These are phyloP conservation scores for Neodiprion virginianus DNA, from an alignment of 1,140 invertebrate species.

Conservation along the genomic window DNA sequence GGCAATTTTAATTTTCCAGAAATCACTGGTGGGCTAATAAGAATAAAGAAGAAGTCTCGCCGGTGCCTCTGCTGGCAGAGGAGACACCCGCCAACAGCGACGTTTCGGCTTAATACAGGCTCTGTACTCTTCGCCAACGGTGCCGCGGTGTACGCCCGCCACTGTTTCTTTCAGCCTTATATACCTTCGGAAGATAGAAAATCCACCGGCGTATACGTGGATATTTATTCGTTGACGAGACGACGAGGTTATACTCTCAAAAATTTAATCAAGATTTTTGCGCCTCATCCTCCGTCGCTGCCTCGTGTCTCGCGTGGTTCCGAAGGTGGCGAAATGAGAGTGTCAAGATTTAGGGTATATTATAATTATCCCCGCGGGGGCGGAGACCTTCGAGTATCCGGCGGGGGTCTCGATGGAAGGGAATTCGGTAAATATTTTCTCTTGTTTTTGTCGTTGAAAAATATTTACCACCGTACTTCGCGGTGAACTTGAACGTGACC, in stretches of 20 bases:
- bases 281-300: background rate
- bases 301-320: background rate
- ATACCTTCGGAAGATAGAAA: background rate
- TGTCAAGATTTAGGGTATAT: no score
- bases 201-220: background rate
- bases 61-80: constrained; percentile 15
- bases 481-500: no score
- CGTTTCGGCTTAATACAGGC: constrained; percentile 23
- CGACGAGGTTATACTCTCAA: constrained; percentile 23
- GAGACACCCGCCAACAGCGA: constrained; percentile 39
- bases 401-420: no score
- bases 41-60: constrained; percentile 57
- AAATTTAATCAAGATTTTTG: constrained; percentile 39
- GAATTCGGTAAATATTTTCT: no score
- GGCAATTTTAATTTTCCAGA: constrained; percentile 62
- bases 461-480: no score
- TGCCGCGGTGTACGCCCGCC: background rate
- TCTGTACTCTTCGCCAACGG: background rate
- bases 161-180: background rate
- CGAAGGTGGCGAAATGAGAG: background rate
- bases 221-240: background rate
- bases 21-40: constrained; percentile 62
- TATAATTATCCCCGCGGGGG: no score
- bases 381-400: no score
- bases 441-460: no score